These are phyloP conservation scores for Oreochromis mossambicus DNA, from an alignment of 2,797 vertebrate species.

Conservation along the genomic window DNA sequence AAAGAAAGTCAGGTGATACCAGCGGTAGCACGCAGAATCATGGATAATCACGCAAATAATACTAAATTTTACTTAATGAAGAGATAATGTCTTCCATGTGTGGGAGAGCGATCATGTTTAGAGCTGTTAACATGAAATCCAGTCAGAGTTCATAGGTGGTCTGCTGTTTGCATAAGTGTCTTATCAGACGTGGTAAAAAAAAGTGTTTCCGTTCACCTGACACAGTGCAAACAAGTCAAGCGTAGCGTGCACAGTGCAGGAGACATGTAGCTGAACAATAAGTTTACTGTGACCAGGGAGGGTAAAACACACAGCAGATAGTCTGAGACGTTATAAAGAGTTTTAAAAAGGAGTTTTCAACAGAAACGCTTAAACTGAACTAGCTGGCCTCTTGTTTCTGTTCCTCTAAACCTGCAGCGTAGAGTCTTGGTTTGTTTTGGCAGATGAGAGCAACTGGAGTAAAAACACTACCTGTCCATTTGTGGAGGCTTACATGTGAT, in stretches of 20 bases:
- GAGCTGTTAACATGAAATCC: not conserved
- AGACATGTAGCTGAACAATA: not conserved
- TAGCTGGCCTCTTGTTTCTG: constrained; percentile 33
- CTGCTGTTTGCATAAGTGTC: not conserved
- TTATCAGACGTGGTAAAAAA: constrained; percentile 18
- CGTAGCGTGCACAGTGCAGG: not conserved
- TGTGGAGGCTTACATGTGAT: constrained; percentile 28
- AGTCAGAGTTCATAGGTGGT: not conserved
- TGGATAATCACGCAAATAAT: not conserved
- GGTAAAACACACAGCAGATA: not conserved
- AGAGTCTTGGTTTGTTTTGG: constrained; percentile 53
- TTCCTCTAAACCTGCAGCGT: constrained; percentile 25
- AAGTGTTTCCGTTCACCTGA: constrained; percentile 9
- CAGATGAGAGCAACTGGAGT: constrained; percentile 29
- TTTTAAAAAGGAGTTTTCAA: constrained; percentile 1
- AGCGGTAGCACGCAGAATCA: not conserved
- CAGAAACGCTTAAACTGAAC: constrained; percentile 14
- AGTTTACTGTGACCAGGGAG: not conserved
- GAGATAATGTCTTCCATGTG: not conserved
- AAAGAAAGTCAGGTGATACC: not conserved
- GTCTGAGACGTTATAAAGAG: not conserved
- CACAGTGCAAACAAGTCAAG: constrained; percentile 12
- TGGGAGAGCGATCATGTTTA: not conserved
- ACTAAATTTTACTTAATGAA: not conserved
- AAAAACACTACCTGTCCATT: constrained; percentile 62